Conservation (phyloP, 2,113 vertebrate species). For the Rhabdomys dilectus region DNA sequence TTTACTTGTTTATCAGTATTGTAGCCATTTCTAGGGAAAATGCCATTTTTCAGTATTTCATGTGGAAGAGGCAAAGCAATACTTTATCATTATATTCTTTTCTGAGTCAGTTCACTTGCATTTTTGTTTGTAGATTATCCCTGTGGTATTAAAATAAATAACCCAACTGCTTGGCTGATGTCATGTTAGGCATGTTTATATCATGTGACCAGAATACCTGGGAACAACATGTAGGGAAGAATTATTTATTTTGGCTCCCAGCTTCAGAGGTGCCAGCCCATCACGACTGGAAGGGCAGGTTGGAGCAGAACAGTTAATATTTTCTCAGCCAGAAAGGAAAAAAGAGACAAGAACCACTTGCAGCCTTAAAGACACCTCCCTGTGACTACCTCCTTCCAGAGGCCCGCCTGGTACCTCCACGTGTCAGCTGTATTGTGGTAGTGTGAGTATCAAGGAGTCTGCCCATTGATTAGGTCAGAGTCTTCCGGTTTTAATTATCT, state of each 20-base stretch:
- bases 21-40: constrained; percentile 36
- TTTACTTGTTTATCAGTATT: not conserved
- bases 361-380: not conserved
- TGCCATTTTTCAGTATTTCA: constrained; percentile 3
- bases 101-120: constrained; percentile 16
- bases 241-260: not conserved
- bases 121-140: constrained; percentile 15
- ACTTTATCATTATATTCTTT: not conserved
- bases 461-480: not conserved
- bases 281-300: not conserved
- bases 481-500: not conserved
- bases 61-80: not conserved
- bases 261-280: not conserved
- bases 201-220: not conserved
- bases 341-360: not conserved
- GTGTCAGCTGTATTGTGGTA: not conserved
- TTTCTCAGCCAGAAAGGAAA: not conserved
- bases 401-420: too few species aligned
- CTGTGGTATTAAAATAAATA: not conserved
- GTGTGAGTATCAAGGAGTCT: too few species aligned
- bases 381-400: not conserved
- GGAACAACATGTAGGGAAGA: not conserved
- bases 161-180: not conserved
- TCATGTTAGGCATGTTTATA: not conserved
- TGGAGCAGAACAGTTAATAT: not conserved